Evolutionary conservation across 2,113 vertebrate genomes (phyloP).

Genomic region (Probosciger aterrimus): DNA sequence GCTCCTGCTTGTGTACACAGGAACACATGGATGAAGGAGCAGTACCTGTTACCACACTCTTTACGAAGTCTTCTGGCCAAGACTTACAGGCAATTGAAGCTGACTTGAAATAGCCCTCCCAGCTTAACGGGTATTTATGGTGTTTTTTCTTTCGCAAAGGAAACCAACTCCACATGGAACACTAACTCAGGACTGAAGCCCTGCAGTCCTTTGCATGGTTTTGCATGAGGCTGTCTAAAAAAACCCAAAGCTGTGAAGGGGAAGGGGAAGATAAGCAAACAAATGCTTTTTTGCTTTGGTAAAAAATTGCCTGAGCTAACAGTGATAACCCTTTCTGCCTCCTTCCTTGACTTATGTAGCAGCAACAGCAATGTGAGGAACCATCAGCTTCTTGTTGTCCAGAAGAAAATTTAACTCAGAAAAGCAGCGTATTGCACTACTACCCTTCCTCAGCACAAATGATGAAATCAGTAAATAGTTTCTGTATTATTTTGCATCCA

Average conservation of each 20-base stretch:
- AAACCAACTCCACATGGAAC: neutral
- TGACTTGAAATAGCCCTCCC: neutral
- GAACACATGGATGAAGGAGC: neutral
- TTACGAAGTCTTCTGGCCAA: neutral
- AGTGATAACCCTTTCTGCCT: accelerated
- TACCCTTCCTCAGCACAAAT: neutral
- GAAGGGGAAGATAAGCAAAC: neutral
- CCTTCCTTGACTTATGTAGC: accelerated
- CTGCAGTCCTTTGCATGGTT: neutral
- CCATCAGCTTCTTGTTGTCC: accelerated
- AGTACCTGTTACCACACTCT: neutral
- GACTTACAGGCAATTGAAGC: neutral
- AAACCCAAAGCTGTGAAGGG: accelerated
- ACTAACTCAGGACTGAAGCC: neutral
- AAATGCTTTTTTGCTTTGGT: neutral
- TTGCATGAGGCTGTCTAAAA: neutral
- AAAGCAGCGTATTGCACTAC: neutral
- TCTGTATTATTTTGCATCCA: neutral
- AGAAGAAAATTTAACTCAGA: neutral
- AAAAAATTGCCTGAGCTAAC: neutral
- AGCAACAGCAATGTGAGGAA: neutral
- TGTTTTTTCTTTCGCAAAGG: neutral
- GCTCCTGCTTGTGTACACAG: neutral
- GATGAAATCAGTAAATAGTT: neutral
- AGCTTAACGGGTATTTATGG: accelerated